Evolutionary conservation across 1,140 invertebrate genomes (phyloP), one percentile per base, ranked within the genome.

Genomic region (Adoxophyes honmai): DNA sequence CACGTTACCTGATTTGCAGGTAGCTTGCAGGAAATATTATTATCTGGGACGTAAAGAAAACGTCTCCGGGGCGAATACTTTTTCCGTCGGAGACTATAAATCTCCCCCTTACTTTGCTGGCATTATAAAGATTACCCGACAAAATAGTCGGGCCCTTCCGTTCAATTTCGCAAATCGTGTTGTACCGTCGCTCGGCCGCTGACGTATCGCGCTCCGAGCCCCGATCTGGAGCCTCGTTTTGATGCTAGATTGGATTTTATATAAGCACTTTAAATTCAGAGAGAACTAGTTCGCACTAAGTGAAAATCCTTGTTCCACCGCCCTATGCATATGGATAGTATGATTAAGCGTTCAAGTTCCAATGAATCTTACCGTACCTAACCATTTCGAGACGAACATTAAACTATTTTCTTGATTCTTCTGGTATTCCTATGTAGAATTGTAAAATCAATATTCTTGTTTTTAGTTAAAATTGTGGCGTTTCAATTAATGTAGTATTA

Each of bases 131-230:
- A 59, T 59, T 59, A 56, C 53, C 33, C 35, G 42, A 33, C 42
- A 48, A 48, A 48, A 48, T 48, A 48, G 42, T 48, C 44, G 52
- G 55, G 38, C 57, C 60, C 59, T 65, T 68, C 62, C 59, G 62
- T 64, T 62, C 62, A 59, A 62, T 68, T 68, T 62, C 60, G 52
- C 58, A 65, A 62, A 68, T 62, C 57, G 62, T 36, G 48, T 61
- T 60, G 53, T 52, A 54, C 62, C 62, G 52, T 35, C 38, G 42
- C 9, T 35, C 38, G 42, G 16, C n/a, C 42, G 42, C 42, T 48
- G 42, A 48, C 42, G 42, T 48, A 48, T 48, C 42, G 42, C 42
- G 16, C 11, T 48, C 42, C 42, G 10, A 7, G n/a, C 42, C 42
- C 8, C 42, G 15, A 28, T 48, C 42, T 21, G 16, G 16, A 18